Conservation (phyloP, 2,113 vertebrate species). For the Ictalurus punctatus region DNA sequence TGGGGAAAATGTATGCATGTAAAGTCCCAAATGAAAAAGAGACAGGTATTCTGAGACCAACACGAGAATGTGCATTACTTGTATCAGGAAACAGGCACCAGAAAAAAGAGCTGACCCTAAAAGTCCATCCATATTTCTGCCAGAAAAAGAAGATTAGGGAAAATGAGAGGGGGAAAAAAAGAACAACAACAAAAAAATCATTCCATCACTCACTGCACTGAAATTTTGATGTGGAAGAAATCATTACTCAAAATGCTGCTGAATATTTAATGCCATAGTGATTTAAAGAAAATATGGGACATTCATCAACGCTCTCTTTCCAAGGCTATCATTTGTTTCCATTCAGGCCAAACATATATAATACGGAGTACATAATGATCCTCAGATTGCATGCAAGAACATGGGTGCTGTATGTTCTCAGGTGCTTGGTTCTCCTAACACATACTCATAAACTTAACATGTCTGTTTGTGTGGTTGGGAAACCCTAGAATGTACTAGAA, state of each 20-base stretch:
- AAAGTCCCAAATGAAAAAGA: not conserved
- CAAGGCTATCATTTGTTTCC: constrained; percentile 49
- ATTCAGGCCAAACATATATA: constrained; percentile 44
- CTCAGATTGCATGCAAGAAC: constrained; percentile 9
- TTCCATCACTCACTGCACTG: constrained; percentile 40
- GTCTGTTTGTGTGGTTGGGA: not conserved
- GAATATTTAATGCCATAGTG: constrained; percentile 60
- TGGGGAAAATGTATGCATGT: not conserved
- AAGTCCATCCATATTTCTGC: not conserved
- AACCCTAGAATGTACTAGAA: not conserved
- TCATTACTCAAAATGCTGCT: constrained; percentile 51
- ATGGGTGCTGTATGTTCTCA: not conserved
- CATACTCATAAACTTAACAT: not conserved
- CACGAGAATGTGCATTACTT: not conserved
- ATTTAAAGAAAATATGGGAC: constrained; percentile 52
- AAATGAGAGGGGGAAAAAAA: not conserved
- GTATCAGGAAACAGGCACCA: not conserved
- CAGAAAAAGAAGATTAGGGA: not conserved
- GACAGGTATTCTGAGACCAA: not conserved
- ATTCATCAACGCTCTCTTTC: constrained; percentile 50
- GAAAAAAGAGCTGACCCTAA: not conserved
- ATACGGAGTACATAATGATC: constrained; percentile 45
- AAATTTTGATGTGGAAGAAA: constrained; percentile 47
- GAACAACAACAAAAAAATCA: constrained; percentile 33
- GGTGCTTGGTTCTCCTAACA: not conserved